Evolutionary conservation across 1,140 invertebrate species (phyloP).

Genomic region (Melipona quadrifasciata): DNA sequence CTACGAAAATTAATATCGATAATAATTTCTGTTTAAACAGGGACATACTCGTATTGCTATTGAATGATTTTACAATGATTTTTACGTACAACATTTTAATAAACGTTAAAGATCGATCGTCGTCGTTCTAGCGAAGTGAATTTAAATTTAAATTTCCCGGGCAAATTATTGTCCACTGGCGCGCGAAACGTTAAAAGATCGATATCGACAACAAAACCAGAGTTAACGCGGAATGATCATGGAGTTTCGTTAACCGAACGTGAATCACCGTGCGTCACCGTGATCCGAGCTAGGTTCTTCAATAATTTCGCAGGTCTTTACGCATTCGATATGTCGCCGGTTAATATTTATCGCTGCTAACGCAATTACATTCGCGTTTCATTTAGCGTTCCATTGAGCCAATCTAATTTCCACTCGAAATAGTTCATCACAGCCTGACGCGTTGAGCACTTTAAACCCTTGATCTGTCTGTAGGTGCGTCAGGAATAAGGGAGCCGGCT

Average conservation of each 20-base stretch:
- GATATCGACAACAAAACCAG: neutral
- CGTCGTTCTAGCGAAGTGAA: too few species aligned
- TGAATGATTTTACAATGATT: too few species aligned
- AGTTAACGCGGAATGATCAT: neutral
- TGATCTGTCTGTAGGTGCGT: conserved; percentile 11
- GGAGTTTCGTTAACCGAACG: neutral
- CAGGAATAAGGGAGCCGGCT: neutral
- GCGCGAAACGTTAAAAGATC: neutral
- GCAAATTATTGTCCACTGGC: neutral
- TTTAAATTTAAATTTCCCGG: too few species aligned
- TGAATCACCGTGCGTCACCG: neutral
- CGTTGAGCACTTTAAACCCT: conserved; percentile 33
- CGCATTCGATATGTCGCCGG: conserved; percentile 1
- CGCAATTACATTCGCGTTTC: conserved; percentile 41
- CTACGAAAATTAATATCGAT: too few species aligned
- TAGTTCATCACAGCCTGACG: conserved; percentile 29
- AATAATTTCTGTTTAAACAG: too few species aligned
- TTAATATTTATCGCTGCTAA: conserved; percentile 44
- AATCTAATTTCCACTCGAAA: conserved; percentile 48
- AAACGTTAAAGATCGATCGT: too few species aligned
- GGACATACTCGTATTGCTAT: too few species aligned
- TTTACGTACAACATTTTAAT: too few species aligned
- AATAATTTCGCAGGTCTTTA: conserved; percentile 26
- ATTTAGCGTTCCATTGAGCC: conserved; percentile 27
- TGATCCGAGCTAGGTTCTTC: neutral